phyloP scores from a whole-genome alignment of 2,888 invertebrate genomes.

The Boloria selene region DNA sequence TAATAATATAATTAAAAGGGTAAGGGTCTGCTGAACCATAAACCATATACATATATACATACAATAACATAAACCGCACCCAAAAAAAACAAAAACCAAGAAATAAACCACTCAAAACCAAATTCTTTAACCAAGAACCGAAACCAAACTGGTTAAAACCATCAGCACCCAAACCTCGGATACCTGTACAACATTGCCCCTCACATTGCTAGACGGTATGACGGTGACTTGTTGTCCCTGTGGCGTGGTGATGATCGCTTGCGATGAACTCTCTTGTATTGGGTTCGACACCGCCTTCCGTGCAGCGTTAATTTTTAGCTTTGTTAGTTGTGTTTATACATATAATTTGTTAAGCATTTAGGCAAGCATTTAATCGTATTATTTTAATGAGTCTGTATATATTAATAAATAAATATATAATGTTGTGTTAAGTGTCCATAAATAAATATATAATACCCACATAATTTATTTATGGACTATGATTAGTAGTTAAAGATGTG shows the following conservation, averaged over 20 bases:
- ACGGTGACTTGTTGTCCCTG: conserved; percentile 92
- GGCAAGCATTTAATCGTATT: not conserved
- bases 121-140: not conserved
- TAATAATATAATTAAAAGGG: no score
- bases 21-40: no score
- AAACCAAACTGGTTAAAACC: no score
- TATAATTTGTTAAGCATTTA: not conserved
- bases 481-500: no score
- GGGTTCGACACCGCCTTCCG: conserved; percentile 76
- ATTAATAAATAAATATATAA: no score
- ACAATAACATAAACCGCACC: not conserved
- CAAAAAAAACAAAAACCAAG: not conserved
- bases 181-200: conserved; percentile 71
- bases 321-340: conserved; percentile 15
- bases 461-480: no score
- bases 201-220: conserved; percentile 85
- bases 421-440: no score
- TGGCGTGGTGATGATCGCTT: conserved; percentile 88
- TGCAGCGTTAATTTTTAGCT: conserved; percentile 48
- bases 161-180: conserved; percentile 18
- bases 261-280: conserved; percentile 71
- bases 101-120: not conserved
- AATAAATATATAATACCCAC: no score
- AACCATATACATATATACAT: no score
- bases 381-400: no score